Evolutionary conservation across 2,888 invertebrate species (phyloP).

Genomic region (Agrotis clavis): DNA sequence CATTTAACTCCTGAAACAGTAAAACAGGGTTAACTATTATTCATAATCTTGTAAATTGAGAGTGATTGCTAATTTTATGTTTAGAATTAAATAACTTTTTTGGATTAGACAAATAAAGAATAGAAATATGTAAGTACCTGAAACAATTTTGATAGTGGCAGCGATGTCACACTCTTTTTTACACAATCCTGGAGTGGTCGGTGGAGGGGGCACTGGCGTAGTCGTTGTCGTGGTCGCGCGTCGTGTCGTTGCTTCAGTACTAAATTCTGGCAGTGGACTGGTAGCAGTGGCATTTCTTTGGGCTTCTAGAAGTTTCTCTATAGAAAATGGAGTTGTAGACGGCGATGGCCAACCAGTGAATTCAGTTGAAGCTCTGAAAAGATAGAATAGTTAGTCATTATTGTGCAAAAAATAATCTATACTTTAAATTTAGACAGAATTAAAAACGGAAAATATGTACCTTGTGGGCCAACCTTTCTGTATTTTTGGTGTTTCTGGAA

Average conservation of each 20-base stretch:
- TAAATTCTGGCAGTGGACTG: constrained; percentile 85
- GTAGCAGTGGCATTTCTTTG: constrained; percentile 92
- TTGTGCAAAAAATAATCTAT: background rate
- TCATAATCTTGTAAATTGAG: too few species aligned
- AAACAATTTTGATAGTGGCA: constrained; percentile 96
- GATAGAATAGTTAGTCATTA: background rate
- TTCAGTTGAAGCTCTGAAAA: constrained; percentile 94
- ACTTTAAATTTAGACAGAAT: background rate
- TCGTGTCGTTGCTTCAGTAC: constrained; percentile 88
- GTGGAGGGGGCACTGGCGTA: constrained; percentile 93
- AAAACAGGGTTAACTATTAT: background rate
- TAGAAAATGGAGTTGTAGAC: constrained; percentile 96
- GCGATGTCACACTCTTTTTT: constrained; percentile 95
- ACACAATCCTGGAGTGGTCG: constrained; percentile 96
- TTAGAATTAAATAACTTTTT: too few species aligned
- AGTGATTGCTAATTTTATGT: too few species aligned
- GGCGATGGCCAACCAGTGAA: constrained; percentile 98
- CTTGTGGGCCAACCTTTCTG: constrained; percentile 96
- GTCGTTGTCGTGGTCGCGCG: constrained; percentile 92
- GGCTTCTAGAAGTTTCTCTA: constrained; percentile 94
- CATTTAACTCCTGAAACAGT: constrained; percentile 92
- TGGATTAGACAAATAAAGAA: background rate
- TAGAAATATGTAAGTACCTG: constrained; percentile 84
- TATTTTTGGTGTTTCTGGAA: constrained; percentile 92
- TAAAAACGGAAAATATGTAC: constrained; percentile 77